Evolutionary conservation across 2,888 invertebrate genomes (phyloP).

Genomic region (Drosophila longiperda): DNA sequence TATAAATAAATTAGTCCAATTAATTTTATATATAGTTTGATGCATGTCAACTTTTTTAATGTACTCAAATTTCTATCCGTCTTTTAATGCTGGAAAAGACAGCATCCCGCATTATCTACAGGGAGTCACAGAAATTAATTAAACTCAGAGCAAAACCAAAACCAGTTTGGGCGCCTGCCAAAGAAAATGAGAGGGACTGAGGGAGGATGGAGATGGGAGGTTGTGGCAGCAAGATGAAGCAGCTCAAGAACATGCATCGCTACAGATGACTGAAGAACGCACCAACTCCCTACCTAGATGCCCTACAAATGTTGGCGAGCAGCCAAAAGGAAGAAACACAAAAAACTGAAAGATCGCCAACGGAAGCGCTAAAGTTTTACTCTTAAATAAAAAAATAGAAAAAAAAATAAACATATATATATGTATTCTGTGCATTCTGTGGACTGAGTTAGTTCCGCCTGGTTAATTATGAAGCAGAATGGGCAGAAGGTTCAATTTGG

Average conservation of each 20-base stretch:
- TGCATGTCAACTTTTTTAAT: neutral
- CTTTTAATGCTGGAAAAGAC: neutral
- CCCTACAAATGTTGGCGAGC: constrained; percentile 58
- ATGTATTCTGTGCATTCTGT: constrained; percentile 12
- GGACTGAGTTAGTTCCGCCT: constrained; percentile 59
- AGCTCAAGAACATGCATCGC: constrained; percentile 63
- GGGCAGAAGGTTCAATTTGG: constrained; percentile 64
- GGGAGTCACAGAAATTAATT: constrained; percentile 50
- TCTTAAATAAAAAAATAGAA: constrained; percentile 13
- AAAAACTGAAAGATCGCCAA: constrained; percentile 39
- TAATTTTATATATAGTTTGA: neutral
- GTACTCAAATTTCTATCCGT: neutral
- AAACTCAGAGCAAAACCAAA: constrained; percentile 59
- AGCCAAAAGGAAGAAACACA: constrained; percentile 30
- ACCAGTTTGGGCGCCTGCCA: constrained; percentile 57
- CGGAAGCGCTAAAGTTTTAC: constrained; percentile 64
- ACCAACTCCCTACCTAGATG: constrained; percentile 48
- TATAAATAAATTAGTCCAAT: neutral
- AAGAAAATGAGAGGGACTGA: neutral
- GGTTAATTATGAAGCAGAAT: constrained; percentile 49
- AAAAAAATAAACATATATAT: constrained; percentile 7
- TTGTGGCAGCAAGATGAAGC: constrained; percentile 61
- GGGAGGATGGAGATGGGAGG: constrained; percentile 7
- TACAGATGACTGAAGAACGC: constrained; percentile 49
- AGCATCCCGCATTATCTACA: neutral